phyloP scores from a whole-genome alignment of 2,113 vertebrate genomes.

The Urocitellus parryii region DNA sequence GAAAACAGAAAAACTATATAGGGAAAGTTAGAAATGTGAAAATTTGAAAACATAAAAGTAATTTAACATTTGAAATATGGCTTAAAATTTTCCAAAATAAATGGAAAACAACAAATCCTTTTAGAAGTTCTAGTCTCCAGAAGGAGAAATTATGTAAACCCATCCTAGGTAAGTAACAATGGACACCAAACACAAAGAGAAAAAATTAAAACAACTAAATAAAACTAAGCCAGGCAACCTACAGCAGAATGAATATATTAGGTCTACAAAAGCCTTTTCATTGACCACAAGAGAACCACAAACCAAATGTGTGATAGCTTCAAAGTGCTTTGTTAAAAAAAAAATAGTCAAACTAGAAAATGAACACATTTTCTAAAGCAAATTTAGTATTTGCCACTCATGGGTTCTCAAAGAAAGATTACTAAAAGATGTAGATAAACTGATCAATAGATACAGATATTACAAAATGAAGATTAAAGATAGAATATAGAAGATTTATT shows the following conservation, averaged over 20 bases:
- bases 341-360: not conserved
- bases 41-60: not conserved
- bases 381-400: not conserved
- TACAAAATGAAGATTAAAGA: not conserved
- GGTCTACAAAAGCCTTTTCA: not conserved
- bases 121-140: not conserved
- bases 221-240: not conserved
- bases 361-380: not conserved
- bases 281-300: not conserved
- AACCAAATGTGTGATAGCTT: not conserved
- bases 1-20: not conserved
- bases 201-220: constrained; percentile 21
- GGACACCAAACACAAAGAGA: constrained; percentile 18
- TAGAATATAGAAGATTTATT: not conserved
- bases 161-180: not conserved
- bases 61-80: not conserved
- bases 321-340: not conserved
- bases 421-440: too few species aligned
- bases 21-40: not conserved
- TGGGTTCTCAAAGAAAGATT: not conserved
- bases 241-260: not conserved
- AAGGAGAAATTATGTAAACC: constrained; percentile 3
- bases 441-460: not conserved
- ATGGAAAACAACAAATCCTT: not conserved
- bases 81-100: not conserved